Conservation (phyloP, 2,113 vertebrate species). For the Origma solitaria region DNA sequence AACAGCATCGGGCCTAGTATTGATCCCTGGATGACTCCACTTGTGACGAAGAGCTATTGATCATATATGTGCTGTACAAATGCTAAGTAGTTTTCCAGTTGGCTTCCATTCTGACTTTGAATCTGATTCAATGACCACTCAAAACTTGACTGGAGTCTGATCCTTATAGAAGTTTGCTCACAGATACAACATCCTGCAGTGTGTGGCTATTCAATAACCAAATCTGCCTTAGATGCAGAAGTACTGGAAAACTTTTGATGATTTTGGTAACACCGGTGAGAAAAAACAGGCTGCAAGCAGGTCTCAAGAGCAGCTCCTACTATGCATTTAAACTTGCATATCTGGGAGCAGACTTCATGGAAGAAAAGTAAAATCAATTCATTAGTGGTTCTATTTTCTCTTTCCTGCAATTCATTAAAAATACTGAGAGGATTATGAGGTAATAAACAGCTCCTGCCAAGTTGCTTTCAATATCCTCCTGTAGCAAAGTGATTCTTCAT, state of each 20-base stretch:
- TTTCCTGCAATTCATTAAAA: neutral
- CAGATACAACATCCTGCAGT: neutral
- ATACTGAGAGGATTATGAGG: neutral
- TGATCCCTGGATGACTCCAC: neutral
- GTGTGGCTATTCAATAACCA: neutral
- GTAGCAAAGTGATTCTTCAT: neutral
- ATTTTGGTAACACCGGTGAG: neutral
- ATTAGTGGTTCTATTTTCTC: neutral
- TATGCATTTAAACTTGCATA: neutral
- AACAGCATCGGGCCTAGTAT: neutral
- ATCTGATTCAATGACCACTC: neutral
- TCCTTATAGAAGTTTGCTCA: neutral
- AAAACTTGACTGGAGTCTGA: neutral
- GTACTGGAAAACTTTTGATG: neutral
- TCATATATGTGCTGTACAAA: neutral
- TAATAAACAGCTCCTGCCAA: neutral
- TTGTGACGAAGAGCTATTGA: neutral
- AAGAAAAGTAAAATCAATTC: neutral
- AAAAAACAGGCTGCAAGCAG: neutral
- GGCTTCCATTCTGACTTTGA: neutral
- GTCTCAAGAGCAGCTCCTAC: neutral
- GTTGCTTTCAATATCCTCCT: neutral
- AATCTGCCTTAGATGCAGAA: neutral
- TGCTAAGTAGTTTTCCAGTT: neutral
- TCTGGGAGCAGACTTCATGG: neutral